Evolutionary conservation across 1,140 invertebrate species (phyloP), one percentile per base, ranked within the genome.

Genomic region (Chironomus striatipennis): DNA sequence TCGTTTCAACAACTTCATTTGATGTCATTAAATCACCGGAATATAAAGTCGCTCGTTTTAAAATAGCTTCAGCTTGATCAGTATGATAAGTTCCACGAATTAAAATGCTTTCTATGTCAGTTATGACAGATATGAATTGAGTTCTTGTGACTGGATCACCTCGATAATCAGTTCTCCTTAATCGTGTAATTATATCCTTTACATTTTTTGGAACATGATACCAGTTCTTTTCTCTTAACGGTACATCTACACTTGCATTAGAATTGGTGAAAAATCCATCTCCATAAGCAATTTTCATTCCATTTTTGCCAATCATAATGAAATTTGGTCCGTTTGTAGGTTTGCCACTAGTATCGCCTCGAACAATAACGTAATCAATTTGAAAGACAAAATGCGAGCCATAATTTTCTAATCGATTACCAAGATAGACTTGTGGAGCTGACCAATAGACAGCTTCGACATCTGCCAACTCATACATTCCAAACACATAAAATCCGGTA

Each of bases 41-140:
- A 74, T 79, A 78, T 5, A 82, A 78, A 20, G 79, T 76, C 0
- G 79, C 80, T 7, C 78, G 75, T 75, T 83, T 82, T 21, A 86
- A 77, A 8, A 82, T 88, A 57, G 91, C 93, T 84, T 97, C 94
- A 75, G 94, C 90, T 84, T 99, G 97, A 80, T 97, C 95, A 0
- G 93, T 93, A 81, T 98, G 95, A 82, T 92, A 99, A 74, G 94
- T 93, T 0, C 95, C 95, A 74, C 96, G 86, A 24, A 99, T 87
- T 77, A 98, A 85, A 15, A 99, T 79, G 42, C 90, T 84, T 75
- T 91, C 89, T 0, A 99, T 79, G 77, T 94, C 87, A 6, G 89
- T 85, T n/a, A 99, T 82, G 0, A 96, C 88, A 24, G 89, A 88
- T 80, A 99, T 89, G 79, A 99, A 91, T 78, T 98, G 90, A 7